Conservation (phyloP, 2,888 invertebrate species). For the Drosophila picticornis region DNA sequence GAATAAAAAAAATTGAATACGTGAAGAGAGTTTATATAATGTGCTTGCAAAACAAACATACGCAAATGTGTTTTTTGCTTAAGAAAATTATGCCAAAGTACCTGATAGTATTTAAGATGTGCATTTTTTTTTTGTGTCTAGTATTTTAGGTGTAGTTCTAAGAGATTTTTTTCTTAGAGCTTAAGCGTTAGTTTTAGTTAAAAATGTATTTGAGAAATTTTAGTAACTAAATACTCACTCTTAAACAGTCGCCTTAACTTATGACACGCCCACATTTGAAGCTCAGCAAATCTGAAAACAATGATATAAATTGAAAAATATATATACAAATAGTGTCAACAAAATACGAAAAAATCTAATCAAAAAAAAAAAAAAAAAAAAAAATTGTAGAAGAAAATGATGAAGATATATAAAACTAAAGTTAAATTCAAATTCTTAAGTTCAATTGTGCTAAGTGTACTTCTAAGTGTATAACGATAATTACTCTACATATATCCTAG, state of each 20-base stretch:
- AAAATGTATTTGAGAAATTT: conserved; percentile 12
- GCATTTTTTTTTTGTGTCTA: conserved; percentile 35
- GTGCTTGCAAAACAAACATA: conserved; percentile 32
- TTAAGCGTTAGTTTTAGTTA: conserved; percentile 8
- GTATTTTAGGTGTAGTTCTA: conserved; percentile 19
- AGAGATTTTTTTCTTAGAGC: conserved; percentile 22
- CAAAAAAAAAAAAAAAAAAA: background rate
- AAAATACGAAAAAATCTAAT: conserved; percentile 10
- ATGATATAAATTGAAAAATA: background rate
- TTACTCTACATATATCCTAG: conserved; percentile 57
- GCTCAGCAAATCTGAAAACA: conserved; percentile 38
- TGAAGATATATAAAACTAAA: conserved; percentile 3
- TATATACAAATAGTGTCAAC: background rate
- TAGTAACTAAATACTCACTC: conserved; percentile 52
- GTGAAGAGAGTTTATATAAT: conserved; percentile 20
- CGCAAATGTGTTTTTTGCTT: conserved; percentile 30
- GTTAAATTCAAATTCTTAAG: conserved; percentile 37
- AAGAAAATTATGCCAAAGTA: conserved; percentile 82
- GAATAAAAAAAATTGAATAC: background rate
- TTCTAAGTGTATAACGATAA: conserved; percentile 73
- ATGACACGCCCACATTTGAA: conserved; percentile 66
- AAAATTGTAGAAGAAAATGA: background rate
- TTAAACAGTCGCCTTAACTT: conserved; percentile 70
- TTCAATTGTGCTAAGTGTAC: conserved; percentile 76
- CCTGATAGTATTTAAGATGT: conserved; percentile 81